These are phyloP conservation scores for Paradisaea rubra DNA, from an alignment of 2,113 vertebrate genomes.

Conservation along the genomic window DNA sequence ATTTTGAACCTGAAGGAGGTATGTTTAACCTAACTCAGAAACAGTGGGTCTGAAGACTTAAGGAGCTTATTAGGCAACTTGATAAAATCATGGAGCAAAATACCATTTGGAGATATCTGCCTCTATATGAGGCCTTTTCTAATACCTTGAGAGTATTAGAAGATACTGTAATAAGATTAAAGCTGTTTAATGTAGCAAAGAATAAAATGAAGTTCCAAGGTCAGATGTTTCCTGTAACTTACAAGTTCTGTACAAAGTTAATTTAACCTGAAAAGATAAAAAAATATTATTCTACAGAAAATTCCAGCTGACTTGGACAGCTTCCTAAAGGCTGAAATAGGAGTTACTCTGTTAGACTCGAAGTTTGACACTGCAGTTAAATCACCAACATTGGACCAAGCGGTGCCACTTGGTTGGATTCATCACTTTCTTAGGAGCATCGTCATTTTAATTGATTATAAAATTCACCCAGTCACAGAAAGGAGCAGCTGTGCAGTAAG, in stretches of 20 bases:
- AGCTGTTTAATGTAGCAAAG: neutral
- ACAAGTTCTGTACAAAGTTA: neutral
- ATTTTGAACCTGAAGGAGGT: neutral
- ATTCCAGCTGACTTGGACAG: neutral
- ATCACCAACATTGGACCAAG: neutral
- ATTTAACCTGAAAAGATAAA: neutral
- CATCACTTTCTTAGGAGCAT: neutral
- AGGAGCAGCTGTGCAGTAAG: neutral
- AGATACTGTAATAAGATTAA: neutral
- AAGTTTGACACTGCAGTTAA: neutral
- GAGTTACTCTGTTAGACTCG: neutral
- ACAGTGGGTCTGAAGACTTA: neutral
- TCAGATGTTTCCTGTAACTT: neutral
- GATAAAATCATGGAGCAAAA: neutral
- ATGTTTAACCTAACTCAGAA: neutral
- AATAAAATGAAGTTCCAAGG: neutral
- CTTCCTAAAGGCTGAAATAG: neutral
- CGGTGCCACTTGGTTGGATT: rapidly evolving
- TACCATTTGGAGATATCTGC: neutral
- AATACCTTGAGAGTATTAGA: neutral
- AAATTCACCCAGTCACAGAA: neutral
- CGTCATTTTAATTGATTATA: neutral
- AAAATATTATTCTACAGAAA: neutral
- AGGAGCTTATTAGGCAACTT: neutral
- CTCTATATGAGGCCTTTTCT: neutral